These are phyloP conservation scores for Litoditis marina DNA, from an alignment of 2,888 invertebrate genomes.

Conservation along the genomic window DNA sequence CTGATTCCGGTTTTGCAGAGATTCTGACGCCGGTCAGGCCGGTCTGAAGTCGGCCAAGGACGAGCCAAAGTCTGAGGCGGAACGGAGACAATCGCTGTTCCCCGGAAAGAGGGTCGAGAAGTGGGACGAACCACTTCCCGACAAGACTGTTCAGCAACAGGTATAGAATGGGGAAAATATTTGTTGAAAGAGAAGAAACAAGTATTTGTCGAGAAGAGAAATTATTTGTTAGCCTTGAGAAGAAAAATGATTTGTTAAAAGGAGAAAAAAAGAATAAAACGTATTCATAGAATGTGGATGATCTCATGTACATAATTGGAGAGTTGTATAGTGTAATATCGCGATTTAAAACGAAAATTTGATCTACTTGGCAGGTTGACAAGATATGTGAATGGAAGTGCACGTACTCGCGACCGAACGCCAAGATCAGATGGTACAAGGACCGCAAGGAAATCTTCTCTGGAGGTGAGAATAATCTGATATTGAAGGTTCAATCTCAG, in stretches of 20 bases:
- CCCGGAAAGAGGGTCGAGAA: constrained; percentile 58
- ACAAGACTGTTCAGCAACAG: constrained; percentile 56
- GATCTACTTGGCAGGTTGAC: constrained; percentile 74
- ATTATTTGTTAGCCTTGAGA: too few relatives aligned
- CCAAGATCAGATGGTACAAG: constrained; percentile 64
- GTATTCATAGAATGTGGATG: too few relatives aligned
- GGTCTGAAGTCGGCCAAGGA: constrained; percentile 12
- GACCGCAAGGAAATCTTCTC: constrained; percentile 61
- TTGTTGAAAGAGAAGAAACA: too few relatives aligned
- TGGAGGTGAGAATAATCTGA: constrained; percentile 41
- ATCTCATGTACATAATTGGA: neutral
- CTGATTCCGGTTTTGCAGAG: too few relatives aligned
- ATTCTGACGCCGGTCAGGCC: constrained; percentile 13
- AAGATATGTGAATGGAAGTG: constrained; percentile 89
- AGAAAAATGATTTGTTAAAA: too few relatives aligned
- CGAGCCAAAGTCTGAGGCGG: constrained; percentile 38
- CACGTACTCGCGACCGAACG: constrained; percentile 91
- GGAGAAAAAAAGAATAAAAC: too few relatives aligned
- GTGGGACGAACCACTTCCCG: constrained; percentile 55
- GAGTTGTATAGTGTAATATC: neutral
- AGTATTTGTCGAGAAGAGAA: too few relatives aligned
- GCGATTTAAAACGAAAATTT: too few relatives aligned
- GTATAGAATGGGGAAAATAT: constrained; percentile 6
- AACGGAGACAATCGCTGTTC: constrained; percentile 52
- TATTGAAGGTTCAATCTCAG: too few relatives aligned